These are phyloP conservation scores for Enteromius anoplus DNA, from an alignment of 2,797 vertebrate genomes.

Conservation along the genomic window DNA sequence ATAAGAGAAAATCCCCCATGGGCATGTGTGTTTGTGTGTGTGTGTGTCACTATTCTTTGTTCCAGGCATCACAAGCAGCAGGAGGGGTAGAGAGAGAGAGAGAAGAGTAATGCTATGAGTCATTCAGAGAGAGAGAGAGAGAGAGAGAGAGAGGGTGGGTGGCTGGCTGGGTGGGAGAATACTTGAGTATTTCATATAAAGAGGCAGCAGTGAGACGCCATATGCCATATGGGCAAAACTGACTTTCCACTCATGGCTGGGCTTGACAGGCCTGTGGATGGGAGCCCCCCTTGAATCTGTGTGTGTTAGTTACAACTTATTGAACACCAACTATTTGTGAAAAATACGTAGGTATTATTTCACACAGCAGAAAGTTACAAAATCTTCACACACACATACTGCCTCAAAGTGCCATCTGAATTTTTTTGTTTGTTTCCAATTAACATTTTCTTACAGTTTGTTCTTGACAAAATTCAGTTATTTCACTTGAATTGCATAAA, in stretches of 20 bases:
- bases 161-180: conserved; percentile 72
- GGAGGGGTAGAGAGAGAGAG: conserved; percentile 22
- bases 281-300: conserved; percentile 52
- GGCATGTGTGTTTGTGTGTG: conserved; percentile 78
- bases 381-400: neutral
- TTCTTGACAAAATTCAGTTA: no score
- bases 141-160: conserved; percentile 64
- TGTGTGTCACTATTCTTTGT: conserved; percentile 83
- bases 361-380: neutral
- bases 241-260: conserved; percentile 84
- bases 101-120: conserved; percentile 95
- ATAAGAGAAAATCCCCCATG: conserved; percentile 73
- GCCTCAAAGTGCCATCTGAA: no score
- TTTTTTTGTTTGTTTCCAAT: no score
- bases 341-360: neutral
- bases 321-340: neutral
- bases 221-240: conserved; percentile 93
- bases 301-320: conserved; percentile 8
- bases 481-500: no score
- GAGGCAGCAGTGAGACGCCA: conserved; percentile 89
- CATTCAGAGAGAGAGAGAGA: conserved; percentile 96
- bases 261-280: conserved; percentile 89
- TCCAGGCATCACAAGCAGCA: conserved; percentile 74
- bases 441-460: no score
- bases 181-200: conserved; percentile 99